Percentiles rank a stretch among this genome's conserved stretches.
phyloP scores from a whole-genome alignment of 1,140 invertebrate genomes.

The Neodiprion virginianus region DNA sequence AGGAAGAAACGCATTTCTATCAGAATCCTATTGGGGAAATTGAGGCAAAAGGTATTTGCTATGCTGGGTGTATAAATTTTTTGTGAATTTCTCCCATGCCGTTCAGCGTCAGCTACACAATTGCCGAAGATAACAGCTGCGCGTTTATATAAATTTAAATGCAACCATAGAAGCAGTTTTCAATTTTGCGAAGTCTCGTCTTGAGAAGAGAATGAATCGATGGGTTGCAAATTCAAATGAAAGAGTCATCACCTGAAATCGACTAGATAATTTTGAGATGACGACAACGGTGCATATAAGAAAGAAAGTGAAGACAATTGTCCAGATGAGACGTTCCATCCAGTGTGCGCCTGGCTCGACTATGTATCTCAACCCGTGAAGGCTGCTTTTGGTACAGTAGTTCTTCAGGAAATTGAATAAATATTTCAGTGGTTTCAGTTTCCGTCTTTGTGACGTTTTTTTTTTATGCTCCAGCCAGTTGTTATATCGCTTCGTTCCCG shows the following conservation, averaged over 20 bases:
- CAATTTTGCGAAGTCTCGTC: too few species aligned
- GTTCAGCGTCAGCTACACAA: background rate
- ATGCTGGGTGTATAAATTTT: too few species aligned
- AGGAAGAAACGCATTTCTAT: background rate
- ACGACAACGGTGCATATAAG: conserved; percentile 17
- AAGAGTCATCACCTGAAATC: conserved; percentile 20
- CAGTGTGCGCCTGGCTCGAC: conserved; percentile 18
- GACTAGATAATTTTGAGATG: conserved; percentile 19
- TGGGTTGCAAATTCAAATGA: too few species aligned
- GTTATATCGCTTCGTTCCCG: background rate
- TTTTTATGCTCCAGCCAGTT: background rate
- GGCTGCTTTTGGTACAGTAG: conserved; percentile 15
- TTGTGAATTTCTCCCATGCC: too few species aligned
- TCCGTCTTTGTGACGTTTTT: background rate
- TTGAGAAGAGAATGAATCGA: background rate
- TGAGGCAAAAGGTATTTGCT: too few species aligned
- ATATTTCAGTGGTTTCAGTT: background rate
- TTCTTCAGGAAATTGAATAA: background rate
- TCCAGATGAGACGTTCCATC: conserved; percentile 19
- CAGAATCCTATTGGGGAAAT: background rate
- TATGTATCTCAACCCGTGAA: conserved; percentile 23
- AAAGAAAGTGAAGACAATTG: conserved; percentile 20
- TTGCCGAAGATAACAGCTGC: background rate
- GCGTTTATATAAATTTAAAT: too few species aligned
- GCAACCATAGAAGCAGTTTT: too few species aligned